phyloP scores from a whole-genome alignment of 2,797 vertebrate species.

The Rousettus madagascariensis region DNA sequence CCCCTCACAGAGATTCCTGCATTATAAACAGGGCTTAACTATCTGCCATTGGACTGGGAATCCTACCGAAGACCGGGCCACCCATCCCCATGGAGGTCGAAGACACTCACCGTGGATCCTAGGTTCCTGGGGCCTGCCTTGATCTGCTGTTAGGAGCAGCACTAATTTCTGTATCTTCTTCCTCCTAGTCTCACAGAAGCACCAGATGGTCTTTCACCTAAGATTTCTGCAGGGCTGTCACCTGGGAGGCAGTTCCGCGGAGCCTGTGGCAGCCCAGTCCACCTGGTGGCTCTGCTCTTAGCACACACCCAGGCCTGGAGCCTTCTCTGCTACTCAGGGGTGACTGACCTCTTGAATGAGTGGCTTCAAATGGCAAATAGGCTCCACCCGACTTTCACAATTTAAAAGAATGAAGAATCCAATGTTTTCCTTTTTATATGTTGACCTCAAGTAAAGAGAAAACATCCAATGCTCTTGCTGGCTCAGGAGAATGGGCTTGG shows the following conservation, averaged over 20 bases:
- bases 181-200: neutral
- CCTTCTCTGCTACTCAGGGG: slow-evolving; percentile 53
- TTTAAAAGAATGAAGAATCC: neutral
- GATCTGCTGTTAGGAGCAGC: neutral
- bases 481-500: neutral
- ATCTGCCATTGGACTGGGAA: neutral
- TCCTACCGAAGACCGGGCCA: neutral
- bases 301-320: slow-evolving; percentile 70
- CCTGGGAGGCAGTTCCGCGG: neutral
- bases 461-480: neutral
- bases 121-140: neutral
- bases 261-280: neutral
- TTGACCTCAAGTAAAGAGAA: neutral
- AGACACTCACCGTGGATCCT: slow-evolving; percentile 55
- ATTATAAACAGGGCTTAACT: neutral
- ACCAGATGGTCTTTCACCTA: neutral
- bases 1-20: neutral
- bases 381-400: slow-evolving; percentile 30
- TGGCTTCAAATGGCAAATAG: neutral
- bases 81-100: neutral
- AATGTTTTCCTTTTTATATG: neutral
- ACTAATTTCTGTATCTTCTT: neutral
- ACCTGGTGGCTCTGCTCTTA: slow-evolving; percentile 56
- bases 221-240: neutral
- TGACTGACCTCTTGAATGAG: slow-evolving; percentile 72